Evolutionary conservation across 2,888 invertebrate species (phyloP).

Genomic region (Harpalus rufipes): DNA sequence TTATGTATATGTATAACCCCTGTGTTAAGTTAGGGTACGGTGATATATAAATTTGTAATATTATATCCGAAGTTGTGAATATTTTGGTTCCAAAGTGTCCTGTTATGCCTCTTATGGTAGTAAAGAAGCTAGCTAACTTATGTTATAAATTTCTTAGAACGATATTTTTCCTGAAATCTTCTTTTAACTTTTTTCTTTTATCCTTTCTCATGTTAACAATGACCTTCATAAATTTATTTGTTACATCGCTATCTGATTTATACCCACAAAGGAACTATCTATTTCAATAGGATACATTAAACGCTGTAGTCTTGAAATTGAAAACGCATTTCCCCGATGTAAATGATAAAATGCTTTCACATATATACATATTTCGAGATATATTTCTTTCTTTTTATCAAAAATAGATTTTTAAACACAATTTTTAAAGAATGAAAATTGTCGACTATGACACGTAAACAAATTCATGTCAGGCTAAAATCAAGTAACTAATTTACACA

Average conservation of each 20-base stretch:
- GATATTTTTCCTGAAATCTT: conserved; percentile 41
- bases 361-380: neutral
- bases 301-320: conserved; percentile 27
- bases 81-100: conserved; percentile 15
- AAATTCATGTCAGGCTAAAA: conserved; percentile 18
- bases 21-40: neutral
- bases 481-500: conserved; percentile 8
- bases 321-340: conserved; percentile 45
- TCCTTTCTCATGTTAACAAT: conserved; percentile 50
- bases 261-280: conserved; percentile 47
- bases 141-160: conserved; percentile 37
- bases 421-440: conserved; percentile 5
- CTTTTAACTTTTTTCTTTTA: conserved; percentile 46
- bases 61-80: neutral
- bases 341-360: conserved; percentile 13
- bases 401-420: neutral
- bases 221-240: conserved; percentile 56
- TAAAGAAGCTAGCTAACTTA: conserved; percentile 41
- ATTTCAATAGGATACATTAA: conserved; percentile 53
- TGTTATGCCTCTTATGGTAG: neutral
- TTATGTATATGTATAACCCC: too few species aligned
- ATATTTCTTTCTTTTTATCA: neutral
- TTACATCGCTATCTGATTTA: conserved; percentile 48
- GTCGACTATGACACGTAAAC: neutral
- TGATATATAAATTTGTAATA: conserved; percentile 8